These are phyloP conservation scores for Leptonema lineaticorne DNA, from an alignment of 1,140 invertebrate species.

Conservation along the genomic window DNA sequence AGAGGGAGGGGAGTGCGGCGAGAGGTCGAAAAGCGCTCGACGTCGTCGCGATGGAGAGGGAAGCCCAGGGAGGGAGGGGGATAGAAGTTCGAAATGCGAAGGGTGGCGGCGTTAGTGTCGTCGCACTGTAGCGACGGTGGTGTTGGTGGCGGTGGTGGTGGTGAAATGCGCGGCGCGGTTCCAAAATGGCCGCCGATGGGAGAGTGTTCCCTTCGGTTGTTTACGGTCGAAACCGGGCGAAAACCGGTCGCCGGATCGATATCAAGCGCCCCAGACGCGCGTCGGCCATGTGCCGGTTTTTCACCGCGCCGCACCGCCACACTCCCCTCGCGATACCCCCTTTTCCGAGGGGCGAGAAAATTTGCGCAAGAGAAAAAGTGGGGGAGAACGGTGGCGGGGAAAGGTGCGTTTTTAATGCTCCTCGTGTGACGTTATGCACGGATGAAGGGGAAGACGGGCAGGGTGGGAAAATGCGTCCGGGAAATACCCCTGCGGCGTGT, in stretches of 20 bases:
- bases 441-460: no score
- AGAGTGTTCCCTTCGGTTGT: conserved; percentile 18
- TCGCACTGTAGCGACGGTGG: conserved; percentile 28
- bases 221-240: conserved; percentile 9
- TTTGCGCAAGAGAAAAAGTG: background rate
- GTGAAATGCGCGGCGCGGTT: no score
- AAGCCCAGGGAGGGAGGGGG: background rate
- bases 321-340: background rate
- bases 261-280: background rate
- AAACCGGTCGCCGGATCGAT: background rate
- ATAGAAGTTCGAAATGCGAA: background rate
- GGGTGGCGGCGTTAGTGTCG: background rate
- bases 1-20: background rate
- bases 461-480: background rate
- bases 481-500: background rate
- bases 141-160: conserved; percentile 6
- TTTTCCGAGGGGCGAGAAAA: no score
- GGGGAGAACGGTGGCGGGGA: background rate
- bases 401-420: no score
- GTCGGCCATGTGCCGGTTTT: background rate
- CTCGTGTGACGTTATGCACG: no score
- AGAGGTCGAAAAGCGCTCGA: no score
- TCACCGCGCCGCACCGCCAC: background rate
- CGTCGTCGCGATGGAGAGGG: no score
- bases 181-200: conserved; percentile 41